phyloP scores from a whole-genome alignment of 1,140 invertebrate species.

The Drosophila lowei region DNA sequence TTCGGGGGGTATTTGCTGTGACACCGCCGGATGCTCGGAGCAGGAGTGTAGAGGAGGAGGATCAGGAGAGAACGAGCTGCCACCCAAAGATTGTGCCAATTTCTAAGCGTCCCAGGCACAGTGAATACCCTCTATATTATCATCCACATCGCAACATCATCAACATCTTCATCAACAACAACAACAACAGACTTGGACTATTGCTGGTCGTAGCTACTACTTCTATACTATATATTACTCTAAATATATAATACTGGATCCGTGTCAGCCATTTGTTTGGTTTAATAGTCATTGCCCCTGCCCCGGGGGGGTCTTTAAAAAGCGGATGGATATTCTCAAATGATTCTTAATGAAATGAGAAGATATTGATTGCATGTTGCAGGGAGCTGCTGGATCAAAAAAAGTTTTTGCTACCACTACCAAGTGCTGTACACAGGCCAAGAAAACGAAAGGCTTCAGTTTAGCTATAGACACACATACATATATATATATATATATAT shows the following conservation, averaged over 20 bases:
- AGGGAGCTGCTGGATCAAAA: conserved; percentile 43
- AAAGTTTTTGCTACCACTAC: conserved; percentile 63
- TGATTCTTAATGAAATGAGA: conserved; percentile 1
- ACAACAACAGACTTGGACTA: conserved; percentile 49
- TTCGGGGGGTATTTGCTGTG: no score
- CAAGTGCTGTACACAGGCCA: conserved; percentile 69
- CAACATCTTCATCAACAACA: conserved; percentile 16
- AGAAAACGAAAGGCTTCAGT: conserved; percentile 77
- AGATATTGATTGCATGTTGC: not conserved
- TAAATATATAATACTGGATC: conserved; percentile 41
- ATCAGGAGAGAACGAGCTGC: no score
- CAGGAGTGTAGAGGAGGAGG: not conserved
- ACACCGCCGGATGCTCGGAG: not conserved
- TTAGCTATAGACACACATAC: conserved; percentile 73
- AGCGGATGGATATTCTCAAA: conserved; percentile 24
- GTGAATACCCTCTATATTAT: conserved; percentile 12
- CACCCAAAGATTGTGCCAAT: conserved; percentile 26
- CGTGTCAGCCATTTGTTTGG: conserved; percentile 34
- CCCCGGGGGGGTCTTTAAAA: conserved; percentile 21
- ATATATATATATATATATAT: conserved; percentile 37
- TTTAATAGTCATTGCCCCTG: conserved; percentile 27
- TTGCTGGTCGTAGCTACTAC: conserved; percentile 60
- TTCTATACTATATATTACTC: conserved; percentile 41
- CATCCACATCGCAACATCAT: conserved; percentile 13
- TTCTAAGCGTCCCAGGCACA: not conserved